phyloP scores from a whole-genome alignment of 2,888 invertebrate genomes.

The Orthonychiurus folsomi region DNA sequence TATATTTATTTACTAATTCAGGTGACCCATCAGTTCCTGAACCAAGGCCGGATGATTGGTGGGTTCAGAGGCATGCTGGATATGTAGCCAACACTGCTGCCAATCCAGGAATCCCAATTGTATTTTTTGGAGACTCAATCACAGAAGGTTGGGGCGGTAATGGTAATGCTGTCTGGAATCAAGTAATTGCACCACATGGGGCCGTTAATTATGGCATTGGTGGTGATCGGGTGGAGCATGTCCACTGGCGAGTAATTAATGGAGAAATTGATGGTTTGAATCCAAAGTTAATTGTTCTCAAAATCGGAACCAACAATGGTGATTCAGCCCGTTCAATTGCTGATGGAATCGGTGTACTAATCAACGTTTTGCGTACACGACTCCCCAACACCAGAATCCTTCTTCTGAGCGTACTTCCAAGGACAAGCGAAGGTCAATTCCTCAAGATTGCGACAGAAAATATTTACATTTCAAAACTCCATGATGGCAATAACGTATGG shows the following conservation, averaged over 20 bases:
- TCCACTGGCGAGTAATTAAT: constrained; percentile 50
- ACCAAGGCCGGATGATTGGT: constrained; percentile 21
- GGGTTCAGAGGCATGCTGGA: constrained; percentile 23
- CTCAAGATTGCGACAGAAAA: too few species aligned
- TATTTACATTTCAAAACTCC: too few species aligned
- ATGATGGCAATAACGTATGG: too few species aligned
- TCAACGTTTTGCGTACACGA: too few species aligned
- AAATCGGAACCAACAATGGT: constrained; percentile 49
- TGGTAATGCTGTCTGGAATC: constrained; percentile 20
- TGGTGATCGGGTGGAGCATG: constrained; percentile 49
- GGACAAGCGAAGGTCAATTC: too few species aligned
- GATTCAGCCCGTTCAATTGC: too few species aligned
- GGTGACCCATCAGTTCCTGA: too few species aligned
- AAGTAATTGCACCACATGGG: constrained; percentile 28
- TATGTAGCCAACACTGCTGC: constrained; percentile 24
- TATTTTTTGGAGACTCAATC: constrained; percentile 37
- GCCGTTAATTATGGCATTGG: constrained; percentile 43
- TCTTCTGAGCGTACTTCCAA: too few species aligned
- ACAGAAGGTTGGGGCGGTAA: constrained; percentile 28
- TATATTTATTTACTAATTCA: too few species aligned
- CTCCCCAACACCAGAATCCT: too few species aligned
- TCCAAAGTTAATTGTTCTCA: constrained; percentile 50
- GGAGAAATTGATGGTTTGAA: constrained; percentile 48
- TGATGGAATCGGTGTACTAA: too few species aligned
- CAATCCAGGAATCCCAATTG: constrained; percentile 26